phyloP scores from a whole-genome alignment of 2,113 vertebrate species.

The Plestiodon gilberti region DNA sequence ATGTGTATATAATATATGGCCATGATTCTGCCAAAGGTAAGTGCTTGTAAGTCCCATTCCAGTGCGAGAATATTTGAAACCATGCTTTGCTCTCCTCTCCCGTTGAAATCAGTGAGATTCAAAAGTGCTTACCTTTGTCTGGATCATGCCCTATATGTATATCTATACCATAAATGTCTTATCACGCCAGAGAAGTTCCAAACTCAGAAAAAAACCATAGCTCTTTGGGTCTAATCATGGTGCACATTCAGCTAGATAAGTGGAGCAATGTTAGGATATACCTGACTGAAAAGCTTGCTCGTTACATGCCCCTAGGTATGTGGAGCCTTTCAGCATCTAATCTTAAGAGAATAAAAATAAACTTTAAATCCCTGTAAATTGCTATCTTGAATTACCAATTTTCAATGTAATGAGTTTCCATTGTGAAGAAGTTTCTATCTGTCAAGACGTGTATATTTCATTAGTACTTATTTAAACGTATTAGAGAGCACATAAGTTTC shows the following conservation, averaged over 20 bases:
- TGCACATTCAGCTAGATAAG: neutral
- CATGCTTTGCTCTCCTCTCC: constrained; percentile 3
- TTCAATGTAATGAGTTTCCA: neutral
- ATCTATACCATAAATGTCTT: constrained; percentile 2
- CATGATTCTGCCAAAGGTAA: constrained; percentile 21
- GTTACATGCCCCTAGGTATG: neutral
- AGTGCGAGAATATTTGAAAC: neutral
- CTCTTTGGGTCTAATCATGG: constrained; percentile 7
- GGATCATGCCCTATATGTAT: constrained; percentile 10
- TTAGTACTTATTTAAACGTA: constrained; percentile 35
- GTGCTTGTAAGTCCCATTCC: neutral
- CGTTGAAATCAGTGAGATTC: neutral
- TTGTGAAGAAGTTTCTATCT: neutral
- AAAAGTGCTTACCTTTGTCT: neutral
- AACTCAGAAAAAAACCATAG: constrained; percentile 18
- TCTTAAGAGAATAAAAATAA: constrained; percentile 39
- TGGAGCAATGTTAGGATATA: neutral
- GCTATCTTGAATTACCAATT: constrained; percentile 7
- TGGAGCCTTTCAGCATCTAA: neutral
- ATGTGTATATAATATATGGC: constrained; percentile 68
- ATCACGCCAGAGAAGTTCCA: neutral
- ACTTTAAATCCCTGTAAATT: neutral
- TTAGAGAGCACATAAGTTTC: constrained; percentile 20
- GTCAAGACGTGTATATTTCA: constrained; percentile 26
- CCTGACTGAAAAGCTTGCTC: neutral